phyloP scores from a whole-genome alignment of 2,797 vertebrate species.

The Otus scops region DNA sequence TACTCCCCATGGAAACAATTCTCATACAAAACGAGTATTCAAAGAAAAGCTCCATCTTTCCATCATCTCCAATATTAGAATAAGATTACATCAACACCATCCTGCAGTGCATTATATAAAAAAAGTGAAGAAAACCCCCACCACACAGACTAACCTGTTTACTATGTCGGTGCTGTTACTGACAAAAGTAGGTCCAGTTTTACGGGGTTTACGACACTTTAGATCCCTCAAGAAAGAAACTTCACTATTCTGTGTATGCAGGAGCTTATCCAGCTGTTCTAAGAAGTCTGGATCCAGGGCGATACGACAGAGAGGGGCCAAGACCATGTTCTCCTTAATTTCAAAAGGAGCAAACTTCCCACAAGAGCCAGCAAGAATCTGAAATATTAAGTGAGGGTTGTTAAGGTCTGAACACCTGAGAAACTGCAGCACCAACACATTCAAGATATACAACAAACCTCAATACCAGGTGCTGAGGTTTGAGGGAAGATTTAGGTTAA shows the following conservation, averaged over 20 bases:
- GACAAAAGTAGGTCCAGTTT: conserved; percentile 80
- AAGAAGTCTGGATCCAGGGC: conserved; percentile 79
- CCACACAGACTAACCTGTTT: conserved; percentile 64
- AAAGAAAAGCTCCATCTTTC: background rate
- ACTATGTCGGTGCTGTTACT: background rate
- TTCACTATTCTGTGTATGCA: conserved; percentile 71
- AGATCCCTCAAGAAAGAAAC: conserved; percentile 82
- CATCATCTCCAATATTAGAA: fast-evolving
- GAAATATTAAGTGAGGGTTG: background rate
- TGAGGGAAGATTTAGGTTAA: background rate
- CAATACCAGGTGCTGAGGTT: background rate
- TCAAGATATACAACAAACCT: background rate
- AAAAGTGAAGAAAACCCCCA: background rate
- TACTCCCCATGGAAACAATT: background rate
- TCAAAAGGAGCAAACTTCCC: conserved; percentile 98
- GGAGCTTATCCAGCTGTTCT: conserved; percentile 83
- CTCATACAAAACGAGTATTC: background rate
- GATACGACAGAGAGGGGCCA: conserved; percentile 87
- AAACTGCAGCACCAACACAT: background rate
- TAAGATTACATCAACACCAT: background rate
- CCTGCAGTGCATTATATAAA: fast-evolving
- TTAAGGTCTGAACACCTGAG: background rate
- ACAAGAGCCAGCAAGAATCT: conserved; percentile 93
- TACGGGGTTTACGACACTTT: conserved; percentile 77
- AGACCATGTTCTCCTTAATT: conserved; percentile 92